phyloP scores from a whole-genome alignment of 2,888 invertebrate genomes.

The Zhengitettix transpicula region DNA sequence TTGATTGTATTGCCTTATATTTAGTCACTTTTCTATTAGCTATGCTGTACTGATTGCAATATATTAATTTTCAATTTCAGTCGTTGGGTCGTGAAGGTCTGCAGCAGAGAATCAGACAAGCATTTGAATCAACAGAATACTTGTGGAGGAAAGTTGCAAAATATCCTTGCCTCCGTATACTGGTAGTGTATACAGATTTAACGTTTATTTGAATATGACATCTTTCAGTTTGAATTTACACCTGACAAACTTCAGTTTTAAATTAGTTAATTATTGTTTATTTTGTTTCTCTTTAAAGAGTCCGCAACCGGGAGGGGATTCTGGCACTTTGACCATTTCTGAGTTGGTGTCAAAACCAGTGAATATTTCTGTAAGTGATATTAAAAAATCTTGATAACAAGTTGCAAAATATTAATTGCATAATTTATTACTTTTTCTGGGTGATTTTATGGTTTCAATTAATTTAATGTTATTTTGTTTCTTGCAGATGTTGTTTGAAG shows the following conservation, averaged over 20 bases:
- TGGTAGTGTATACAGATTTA: constrained; percentile 34
- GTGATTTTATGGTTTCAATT: no score
- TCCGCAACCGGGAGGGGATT: constrained; percentile 61
- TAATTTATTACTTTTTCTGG: no score
- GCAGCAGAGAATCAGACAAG: constrained; percentile 48
- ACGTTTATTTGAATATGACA: no score
- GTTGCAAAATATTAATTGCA: neutral
- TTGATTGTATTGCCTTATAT: no score
- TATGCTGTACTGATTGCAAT: no score
- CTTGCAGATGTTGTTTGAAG: constrained; percentile 46
- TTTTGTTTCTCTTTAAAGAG: constrained; percentile 35
- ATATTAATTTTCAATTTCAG: constrained; percentile 17
- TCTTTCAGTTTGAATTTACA: no score
- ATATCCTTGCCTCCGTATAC: constrained; percentile 47
- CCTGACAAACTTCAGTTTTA: no score
- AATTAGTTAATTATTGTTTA: no score
- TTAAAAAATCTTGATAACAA: neutral
- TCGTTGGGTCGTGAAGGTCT: constrained; percentile 45
- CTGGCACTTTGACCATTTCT: constrained; percentile 39
- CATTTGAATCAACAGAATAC: constrained; percentile 55
- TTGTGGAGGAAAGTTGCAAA: constrained; percentile 41
- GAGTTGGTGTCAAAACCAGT: constrained; percentile 44
- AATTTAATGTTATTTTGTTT: no score
- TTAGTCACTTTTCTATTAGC: no score
- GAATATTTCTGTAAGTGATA: constrained; percentile 36